Evolutionary conservation across 2,797 vertebrate species (phyloP).

Genomic region (Brachyrhaphis roseni): DNA sequence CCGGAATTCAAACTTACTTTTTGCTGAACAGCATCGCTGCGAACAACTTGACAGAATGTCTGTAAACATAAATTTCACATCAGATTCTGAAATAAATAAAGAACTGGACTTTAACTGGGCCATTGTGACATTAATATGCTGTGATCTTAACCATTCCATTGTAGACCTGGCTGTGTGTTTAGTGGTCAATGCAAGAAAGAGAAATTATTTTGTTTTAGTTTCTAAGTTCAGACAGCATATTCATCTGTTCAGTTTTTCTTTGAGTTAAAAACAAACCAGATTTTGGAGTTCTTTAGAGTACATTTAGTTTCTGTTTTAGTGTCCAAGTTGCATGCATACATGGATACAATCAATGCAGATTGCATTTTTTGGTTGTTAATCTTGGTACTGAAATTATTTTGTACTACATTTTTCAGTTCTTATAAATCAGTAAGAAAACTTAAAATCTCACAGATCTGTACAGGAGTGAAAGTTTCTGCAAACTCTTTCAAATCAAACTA

Average conservation of each 20-base stretch:
- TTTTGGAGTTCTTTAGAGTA: too few relatives aligned
- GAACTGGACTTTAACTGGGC: background rate
- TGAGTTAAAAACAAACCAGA: too few relatives aligned
- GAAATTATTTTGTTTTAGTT: too few relatives aligned
- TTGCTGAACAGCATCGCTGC: background rate
- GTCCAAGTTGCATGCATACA: too few relatives aligned
- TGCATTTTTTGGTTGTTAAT: background rate
- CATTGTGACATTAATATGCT: background rate
- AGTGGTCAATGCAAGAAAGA: too few relatives aligned
- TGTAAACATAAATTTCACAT: background rate
- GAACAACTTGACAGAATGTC: background rate
- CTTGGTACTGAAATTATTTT: background rate
- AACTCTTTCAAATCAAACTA: constrained; percentile 6
- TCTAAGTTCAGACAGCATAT: too few relatives aligned
- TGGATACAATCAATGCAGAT: too few relatives aligned
- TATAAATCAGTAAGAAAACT: background rate
- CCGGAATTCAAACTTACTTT: background rate
- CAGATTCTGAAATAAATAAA: background rate
- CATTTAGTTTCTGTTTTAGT: too few relatives aligned
- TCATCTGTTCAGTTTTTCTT: too few relatives aligned
- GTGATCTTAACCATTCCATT: background rate
- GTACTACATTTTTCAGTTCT: background rate
- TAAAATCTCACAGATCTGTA: background rate
- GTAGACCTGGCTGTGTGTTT: background rate
- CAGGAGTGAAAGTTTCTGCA: background rate